Evolutionary conservation across 2,113 vertebrate genomes (phyloP).

Genomic region (Mustela lutreola): DNA sequence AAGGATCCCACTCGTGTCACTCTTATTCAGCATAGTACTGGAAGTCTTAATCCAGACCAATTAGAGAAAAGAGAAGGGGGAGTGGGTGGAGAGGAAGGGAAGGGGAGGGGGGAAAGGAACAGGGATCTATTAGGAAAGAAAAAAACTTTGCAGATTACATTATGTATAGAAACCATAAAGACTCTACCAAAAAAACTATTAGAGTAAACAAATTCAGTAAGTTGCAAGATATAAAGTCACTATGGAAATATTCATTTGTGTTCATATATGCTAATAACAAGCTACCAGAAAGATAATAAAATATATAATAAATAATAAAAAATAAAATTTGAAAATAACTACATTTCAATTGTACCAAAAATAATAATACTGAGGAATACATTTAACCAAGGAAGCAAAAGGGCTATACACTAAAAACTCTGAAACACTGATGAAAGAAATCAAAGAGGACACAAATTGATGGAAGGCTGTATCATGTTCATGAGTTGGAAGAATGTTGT

Average conservation of each 20-base stretch:
- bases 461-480: not conserved
- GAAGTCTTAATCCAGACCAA: not conserved
- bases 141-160: not conserved
- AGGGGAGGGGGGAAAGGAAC: no score
- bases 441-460: not conserved
- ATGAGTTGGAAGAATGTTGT: not conserved
- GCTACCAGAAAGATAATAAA: not conserved
- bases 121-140: not conserved
- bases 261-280: not conserved
- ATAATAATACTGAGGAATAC: not conserved
- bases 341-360: not conserved
- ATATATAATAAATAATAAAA: not conserved
- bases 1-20: not conserved
- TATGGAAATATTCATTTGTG: not conserved
- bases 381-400: not conserved
- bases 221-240: not conserved
- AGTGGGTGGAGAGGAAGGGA: no score
- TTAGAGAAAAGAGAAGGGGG: not conserved
- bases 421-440: not conserved
- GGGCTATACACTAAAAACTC: not conserved
- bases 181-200: not conserved
- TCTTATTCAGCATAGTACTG: not conserved
- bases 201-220: not conserved
- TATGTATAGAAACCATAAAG: not conserved
- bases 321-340: not conserved